phyloP scores from a whole-genome alignment of 2,113 vertebrate species.

The Bagarius yarrelli region DNA sequence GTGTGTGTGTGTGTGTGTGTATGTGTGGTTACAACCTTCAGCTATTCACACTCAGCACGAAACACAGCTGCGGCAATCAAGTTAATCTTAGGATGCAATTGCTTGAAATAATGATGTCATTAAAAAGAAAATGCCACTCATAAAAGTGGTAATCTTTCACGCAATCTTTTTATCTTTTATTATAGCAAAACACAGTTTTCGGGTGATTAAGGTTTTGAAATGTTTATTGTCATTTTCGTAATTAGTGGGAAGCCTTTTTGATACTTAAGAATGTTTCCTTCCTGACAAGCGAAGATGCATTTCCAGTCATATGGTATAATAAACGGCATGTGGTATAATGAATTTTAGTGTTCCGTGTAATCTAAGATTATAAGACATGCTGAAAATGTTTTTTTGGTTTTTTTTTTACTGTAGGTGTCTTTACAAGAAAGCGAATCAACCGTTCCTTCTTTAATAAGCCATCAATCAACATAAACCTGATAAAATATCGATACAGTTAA shows the following conservation, averaged over 20 bases:
- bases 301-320: background rate
- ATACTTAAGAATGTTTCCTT: constrained; percentile 8
- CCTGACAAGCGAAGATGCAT: constrained; percentile 8
- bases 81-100: constrained; percentile 69
- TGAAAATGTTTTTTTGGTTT: background rate
- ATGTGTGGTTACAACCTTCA: constrained; percentile 48
- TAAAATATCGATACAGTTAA: too few species aligned
- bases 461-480: too few species aligned
- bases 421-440: background rate
- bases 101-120: constrained; percentile 72
- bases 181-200: constrained; percentile 57
- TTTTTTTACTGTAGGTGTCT: background rate
- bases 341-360: background rate
- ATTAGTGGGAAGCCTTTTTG: constrained; percentile 9
- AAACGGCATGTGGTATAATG: background rate
- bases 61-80: constrained; percentile 70
- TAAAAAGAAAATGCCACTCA: constrained; percentile 70
- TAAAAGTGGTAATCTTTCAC: constrained; percentile 66
- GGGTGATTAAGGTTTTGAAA: constrained; percentile 35
- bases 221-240: constrained; percentile 30
- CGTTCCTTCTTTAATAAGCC: background rate
- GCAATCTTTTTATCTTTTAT: constrained; percentile 66
- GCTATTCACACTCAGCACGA: constrained; percentile 49
- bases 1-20: constrained; percentile 15
- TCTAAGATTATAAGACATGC: background rate